phyloP scores from a whole-genome alignment of 2,888 invertebrate species.

The Hemistola chrysoprasaria region DNA sequence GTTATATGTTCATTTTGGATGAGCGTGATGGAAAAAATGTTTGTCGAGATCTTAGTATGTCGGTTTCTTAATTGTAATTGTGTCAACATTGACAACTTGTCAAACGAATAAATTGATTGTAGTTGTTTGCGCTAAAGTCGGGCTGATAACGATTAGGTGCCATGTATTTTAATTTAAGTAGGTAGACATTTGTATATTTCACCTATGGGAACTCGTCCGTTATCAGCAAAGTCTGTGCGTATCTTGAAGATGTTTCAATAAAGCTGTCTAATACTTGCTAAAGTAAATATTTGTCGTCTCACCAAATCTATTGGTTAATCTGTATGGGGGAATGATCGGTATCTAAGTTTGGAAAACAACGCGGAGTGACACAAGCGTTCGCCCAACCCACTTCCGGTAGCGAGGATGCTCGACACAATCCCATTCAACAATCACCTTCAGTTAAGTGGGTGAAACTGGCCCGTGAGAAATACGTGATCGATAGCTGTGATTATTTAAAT shows the following conservation, averaged over 20 bases:
- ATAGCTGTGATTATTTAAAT: slow-evolving; percentile 36
- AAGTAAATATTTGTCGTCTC: slow-evolving; percentile 29
- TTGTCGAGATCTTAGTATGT: slow-evolving; percentile 61
- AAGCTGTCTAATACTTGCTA: slow-evolving; percentile 29
- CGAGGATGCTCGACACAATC: slow-evolving; percentile 55
- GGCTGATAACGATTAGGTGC: slow-evolving; percentile 68
- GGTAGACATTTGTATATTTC: slow-evolving; percentile 39
- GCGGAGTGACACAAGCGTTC: slow-evolving; percentile 55
- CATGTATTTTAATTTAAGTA: slow-evolving; percentile 71
- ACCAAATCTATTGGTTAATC: slow-evolving; percentile 31
- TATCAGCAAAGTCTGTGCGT: slow-evolving; percentile 41
- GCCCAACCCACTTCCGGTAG: slow-evolving; percentile 70
- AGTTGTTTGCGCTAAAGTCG: slow-evolving; percentile 76
- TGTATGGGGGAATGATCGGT: slow-evolving; percentile 39
- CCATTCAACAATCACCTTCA: slow-evolving; percentile 69
- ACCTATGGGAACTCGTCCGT: slow-evolving; percentile 56
- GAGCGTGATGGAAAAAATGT: slow-evolving; percentile 45
- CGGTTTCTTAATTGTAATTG: slow-evolving; percentile 80
- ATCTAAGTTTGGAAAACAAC: slow-evolving; percentile 60
- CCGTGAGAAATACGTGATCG: slow-evolving; percentile 68
- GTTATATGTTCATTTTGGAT: neutral
- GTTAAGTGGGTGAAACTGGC: slow-evolving; percentile 58
- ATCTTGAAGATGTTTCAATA: slow-evolving; percentile 32
- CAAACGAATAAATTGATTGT: slow-evolving; percentile 76
- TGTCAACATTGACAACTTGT: slow-evolving; percentile 76